Base-by-base conservation (phyloP, 35 echinoderm and acorn worm species). In the Diadema setosum region DNA sequence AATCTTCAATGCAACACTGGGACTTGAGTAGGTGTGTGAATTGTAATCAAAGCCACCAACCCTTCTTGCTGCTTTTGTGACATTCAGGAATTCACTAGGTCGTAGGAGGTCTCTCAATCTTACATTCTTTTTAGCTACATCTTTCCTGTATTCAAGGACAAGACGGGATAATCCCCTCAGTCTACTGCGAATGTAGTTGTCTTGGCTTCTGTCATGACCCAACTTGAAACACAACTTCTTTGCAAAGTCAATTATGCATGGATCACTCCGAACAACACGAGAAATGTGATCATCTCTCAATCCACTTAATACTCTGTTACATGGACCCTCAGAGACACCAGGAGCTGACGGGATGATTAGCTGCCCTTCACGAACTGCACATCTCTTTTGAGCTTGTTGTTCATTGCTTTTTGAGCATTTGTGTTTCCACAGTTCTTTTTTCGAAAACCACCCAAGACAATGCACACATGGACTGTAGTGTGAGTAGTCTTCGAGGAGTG, bases 391-490 rank as follows among this genome's bases (percentile, higher is more conserved):
- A 1, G 14, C 21, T 55, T 55, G 14, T 55, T 21, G 49, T 55
- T 55, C 49, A 55, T 55, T 21, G 14, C 21, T 55, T 55, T 55
- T 21, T 21, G 21, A 55, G 33, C 91, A 93, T 33, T 64, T 88
- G 39, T 93, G 91, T 69, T 85, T 82, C 42, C 75, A 83, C 65
- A 93, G 48, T 73, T 88, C 91, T 42, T 88, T 69, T 49, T 63
- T 26, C 8, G 85, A 83, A 25, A 52, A 82, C 55, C 87, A 93
- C 25, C 85, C 91, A 75, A 88, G 81, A 74, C 91, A 93, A 67
- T 93, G 63, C n/a, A 83, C 81, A 75, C 91, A 93, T 1, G 85
- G 80, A 45, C 48, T 42, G 27, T 93, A 93, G 45, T 93, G 46
- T 74, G 23, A 41, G 39, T 42, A 55, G 45, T 82, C 86, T 29